Conservation (phyloP, 2,888 invertebrate species). For the Artemia sp. region DNA sequence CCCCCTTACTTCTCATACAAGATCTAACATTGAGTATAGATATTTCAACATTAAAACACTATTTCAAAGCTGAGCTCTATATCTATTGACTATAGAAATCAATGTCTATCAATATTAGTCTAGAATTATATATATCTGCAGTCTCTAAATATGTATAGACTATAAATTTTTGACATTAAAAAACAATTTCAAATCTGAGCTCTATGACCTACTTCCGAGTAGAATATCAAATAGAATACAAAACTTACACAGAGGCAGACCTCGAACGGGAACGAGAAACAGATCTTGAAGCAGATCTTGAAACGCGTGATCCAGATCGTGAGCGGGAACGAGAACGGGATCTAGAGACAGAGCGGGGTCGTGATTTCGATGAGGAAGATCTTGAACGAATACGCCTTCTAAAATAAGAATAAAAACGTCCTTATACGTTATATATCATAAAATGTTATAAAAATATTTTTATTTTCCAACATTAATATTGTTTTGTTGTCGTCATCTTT, state of each 20-base stretch:
- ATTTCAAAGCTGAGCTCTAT: too few species aligned
- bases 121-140: too few species aligned
- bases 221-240: neutral
- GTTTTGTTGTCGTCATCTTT: conserved; percentile 20
- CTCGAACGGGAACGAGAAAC: conserved; percentile 25
- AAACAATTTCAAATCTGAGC: too few species aligned
- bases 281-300: conserved; percentile 31
- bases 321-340: conserved; percentile 34
- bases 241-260: conserved; percentile 21
- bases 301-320: conserved; percentile 31
- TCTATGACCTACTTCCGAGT: too few species aligned
- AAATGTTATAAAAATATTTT: neutral
- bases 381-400: conserved; percentile 17
- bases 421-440: neutral
- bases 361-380: conserved; percentile 36
- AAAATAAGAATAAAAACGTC: conserved; percentile 20
- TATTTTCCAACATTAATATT: conserved; percentile 27
- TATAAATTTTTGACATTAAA: too few species aligned
- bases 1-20: too few species aligned
- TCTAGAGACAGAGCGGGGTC: conserved; percentile 32
- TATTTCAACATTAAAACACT: too few species aligned
- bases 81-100: too few species aligned
- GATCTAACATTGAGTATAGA: too few species aligned
- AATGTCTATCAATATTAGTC: too few species aligned
- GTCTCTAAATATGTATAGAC: too few species aligned